phyloP scores from a whole-genome alignment of 2,797 vertebrate genomes.

The Merluccius polli region DNA sequence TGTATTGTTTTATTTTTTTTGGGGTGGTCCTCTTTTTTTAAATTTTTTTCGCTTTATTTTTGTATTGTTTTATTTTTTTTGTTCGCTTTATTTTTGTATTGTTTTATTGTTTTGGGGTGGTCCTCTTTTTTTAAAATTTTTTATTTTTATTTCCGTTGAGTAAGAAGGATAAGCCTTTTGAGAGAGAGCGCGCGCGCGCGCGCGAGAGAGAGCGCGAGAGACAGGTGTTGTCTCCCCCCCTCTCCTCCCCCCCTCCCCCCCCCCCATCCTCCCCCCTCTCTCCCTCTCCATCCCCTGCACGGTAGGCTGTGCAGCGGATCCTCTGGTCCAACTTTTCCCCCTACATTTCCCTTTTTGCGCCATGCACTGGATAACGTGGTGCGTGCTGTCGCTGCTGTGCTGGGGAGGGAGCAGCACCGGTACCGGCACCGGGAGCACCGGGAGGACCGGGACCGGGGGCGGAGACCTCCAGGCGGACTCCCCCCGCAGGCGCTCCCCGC shows the following conservation, averaged over 20 bases:
- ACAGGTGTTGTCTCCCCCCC: neutral
- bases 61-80: too few species aligned
- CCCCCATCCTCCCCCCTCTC: neutral
- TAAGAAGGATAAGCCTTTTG: slow-evolving; percentile 7
- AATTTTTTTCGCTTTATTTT: too few species aligned
- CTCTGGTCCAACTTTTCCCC: neutral
- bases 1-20: too few species aligned
- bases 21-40: neutral
- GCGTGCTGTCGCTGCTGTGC: slow-evolving; percentile 74
- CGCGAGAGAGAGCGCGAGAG: neutral
- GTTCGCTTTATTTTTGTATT: too few species aligned
- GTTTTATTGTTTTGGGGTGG: too few species aligned
- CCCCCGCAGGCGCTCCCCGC: slow-evolving; percentile 54
- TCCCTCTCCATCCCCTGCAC: neutral
- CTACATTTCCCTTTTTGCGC: slow-evolving; percentile 40
- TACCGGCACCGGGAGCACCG: slow-evolving; percentile 27
- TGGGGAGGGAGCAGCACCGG: slow-evolving; percentile 65
- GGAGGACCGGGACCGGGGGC: slow-evolving; percentile 18
- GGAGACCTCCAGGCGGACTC: slow-evolving; percentile 42
- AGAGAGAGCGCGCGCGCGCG: neutral
- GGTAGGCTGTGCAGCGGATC: neutral
- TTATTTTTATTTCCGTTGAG: neutral
- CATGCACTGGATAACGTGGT: slow-evolving; percentile 75
- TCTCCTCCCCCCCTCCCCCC: neutral
- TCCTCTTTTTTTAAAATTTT: neutral